Base-by-base conservation (phyloP, 2,797 vertebrate genomes). In the Rhodeus uyekii region DNA sequence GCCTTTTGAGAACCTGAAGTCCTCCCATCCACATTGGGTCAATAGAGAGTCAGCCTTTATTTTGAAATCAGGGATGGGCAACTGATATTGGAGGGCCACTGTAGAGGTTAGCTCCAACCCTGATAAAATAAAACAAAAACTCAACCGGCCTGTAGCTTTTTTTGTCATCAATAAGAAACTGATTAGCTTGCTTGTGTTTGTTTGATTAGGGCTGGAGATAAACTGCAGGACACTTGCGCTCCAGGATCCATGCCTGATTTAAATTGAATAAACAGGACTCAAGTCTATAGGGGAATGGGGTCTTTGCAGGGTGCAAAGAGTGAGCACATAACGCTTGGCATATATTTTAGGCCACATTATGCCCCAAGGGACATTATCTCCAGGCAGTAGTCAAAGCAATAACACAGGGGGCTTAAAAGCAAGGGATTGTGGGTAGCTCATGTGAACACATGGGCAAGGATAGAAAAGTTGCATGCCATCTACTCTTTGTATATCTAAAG, bases 381-480 rank as follows among this genome's bases (percentile, higher is more conserved):
- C 84, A 86, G 88, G 83, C 75, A 69, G 22, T 27, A 88, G 86
- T 83, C 82, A 85, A 88, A 92, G 91, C 88, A 91, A 90, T 89
- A 90, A 89, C 84, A 75, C 42, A 55, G 29, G 32, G 48, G 13
- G 32, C n/a, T 81, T 42, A 39, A 63, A 71, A 32, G 58, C 36
- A 48, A 64, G 29, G 44, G 75, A 82, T 60, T 78, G 39, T 58
- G 79, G 73, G 67, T 53, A 53, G 46, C 22, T 61, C 65, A 60
- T 48, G 42, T 68, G 34, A 78, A 29, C 61, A 39, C 18, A 27
- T 27, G 34, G 13, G 9, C 29, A 55, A 80, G 9, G 42, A 72
- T 63, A 24, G 58, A 73, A 50, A 74, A 64, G n/a, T 73, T 64
- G 75, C 60, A 46, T n/a, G 58, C 34, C 32, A 64, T n/a, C 42